Evolutionary conservation across 2,113 vertebrate genomes (phyloP).

Genomic region (Paramisgurnus dabryanus): DNA sequence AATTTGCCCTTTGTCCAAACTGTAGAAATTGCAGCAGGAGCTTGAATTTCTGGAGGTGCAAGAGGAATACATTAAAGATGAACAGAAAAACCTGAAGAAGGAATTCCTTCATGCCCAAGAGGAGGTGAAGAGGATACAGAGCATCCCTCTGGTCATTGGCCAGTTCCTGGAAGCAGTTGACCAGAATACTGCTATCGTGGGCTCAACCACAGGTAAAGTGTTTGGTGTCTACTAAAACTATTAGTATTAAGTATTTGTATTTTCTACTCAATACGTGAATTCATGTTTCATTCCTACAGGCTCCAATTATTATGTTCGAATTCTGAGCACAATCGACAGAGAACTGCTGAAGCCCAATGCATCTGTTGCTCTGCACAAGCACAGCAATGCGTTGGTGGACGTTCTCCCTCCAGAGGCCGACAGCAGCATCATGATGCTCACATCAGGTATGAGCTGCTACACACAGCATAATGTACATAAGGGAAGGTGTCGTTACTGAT

Average conservation of each 20-base stretch:
- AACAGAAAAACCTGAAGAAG: slow-evolving; percentile 94
- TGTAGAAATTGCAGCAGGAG: slow-evolving; percentile 92
- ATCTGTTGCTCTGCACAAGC: slow-evolving; percentile 92
- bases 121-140: slow-evolving; percentile 95
- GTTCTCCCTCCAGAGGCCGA: slow-evolving; percentile 93
- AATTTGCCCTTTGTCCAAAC: background rate
- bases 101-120: slow-evolving; percentile 95
- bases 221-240: background rate
- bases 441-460: slow-evolving; percentile 75
- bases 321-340: slow-evolving; percentile 93
- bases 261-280: background rate
- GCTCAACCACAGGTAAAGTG: slow-evolving; percentile 86
- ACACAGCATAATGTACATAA: too few species aligned
- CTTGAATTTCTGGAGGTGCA: slow-evolving; percentile 93
- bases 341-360: slow-evolving; percentile 95
- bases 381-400: slow-evolving; percentile 94
- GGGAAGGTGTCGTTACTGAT: too few species aligned
- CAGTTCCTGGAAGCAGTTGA: slow-evolving; percentile 95
- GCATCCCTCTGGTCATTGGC: slow-evolving; percentile 91
- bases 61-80: slow-evolving; percentile 95
- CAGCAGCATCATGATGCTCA: slow-evolving; percentile 98
- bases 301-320: slow-evolving; percentile 94
- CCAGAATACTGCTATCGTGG: slow-evolving; percentile 94
- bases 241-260: background rate
- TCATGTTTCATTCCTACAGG: slow-evolving; percentile 65